phyloP scores from a whole-genome alignment of 2,888 invertebrate species.

The Conchocele bisecta region DNA sequence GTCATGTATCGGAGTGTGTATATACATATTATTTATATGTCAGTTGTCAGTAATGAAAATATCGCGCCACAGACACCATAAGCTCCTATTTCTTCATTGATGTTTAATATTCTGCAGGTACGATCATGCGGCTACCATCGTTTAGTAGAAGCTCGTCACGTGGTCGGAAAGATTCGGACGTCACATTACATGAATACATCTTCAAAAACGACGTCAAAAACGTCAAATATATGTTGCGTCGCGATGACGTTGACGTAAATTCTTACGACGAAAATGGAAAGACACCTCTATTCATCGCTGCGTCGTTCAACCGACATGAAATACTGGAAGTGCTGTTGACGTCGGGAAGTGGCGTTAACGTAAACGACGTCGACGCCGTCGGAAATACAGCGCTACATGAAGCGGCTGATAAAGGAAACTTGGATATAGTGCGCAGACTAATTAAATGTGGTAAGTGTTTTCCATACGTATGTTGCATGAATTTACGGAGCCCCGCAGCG shows the following conservation, averaged over 20 bases:
- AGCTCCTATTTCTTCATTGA: too few relatives aligned
- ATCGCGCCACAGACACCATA: too few relatives aligned
- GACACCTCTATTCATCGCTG: slow-evolving; percentile 56
- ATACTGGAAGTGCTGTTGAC: slow-evolving; percentile 43
- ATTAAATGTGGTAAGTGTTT: slow-evolving; percentile 54
- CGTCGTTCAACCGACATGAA: slow-evolving; percentile 56
- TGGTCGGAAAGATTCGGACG: neutral
- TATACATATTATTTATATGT: too few relatives aligned
- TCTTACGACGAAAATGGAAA: slow-evolving; percentile 49
- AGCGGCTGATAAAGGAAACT: slow-evolving; percentile 51
- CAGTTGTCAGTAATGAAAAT: too few relatives aligned
- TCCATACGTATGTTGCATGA: too few relatives aligned
- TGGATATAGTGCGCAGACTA: slow-evolving; percentile 52
- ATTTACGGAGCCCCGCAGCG: too few relatives aligned
- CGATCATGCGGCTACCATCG: neutral
- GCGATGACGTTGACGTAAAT: slow-evolving; percentile 43
- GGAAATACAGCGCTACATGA: slow-evolving; percentile 61
- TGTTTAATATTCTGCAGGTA: neutral
- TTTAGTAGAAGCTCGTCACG: neutral
- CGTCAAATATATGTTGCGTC: slow-evolving; percentile 12
- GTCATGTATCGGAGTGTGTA: too few relatives aligned
- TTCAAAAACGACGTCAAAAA: slow-evolving; percentile 39
- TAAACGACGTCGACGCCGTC: slow-evolving; percentile 44
- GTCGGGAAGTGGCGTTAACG: slow-evolving; percentile 54
- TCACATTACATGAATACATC: slow-evolving; percentile 20